Conservation (phyloP, 2,888 invertebrate species). For the Limenitis camilla region DNA sequence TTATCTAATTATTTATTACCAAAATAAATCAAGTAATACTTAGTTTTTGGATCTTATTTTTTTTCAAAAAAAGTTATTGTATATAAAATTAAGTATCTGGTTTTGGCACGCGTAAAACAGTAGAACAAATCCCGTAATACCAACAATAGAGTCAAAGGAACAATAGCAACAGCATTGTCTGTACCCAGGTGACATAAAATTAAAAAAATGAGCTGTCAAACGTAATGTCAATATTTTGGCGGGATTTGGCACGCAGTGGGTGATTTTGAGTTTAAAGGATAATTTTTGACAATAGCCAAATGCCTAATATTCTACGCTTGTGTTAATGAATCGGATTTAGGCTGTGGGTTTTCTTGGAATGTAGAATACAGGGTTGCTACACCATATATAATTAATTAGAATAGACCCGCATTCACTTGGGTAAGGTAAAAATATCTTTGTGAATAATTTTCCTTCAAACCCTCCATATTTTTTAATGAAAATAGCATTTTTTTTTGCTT, state of each 20-base stretch:
- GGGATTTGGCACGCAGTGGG: conserved; percentile 67
- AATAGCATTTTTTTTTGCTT: too few relatives aligned
- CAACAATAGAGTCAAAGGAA: conserved; percentile 22
- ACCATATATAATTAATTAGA: too few relatives aligned
- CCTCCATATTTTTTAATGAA: too few relatives aligned
- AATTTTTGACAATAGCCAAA: conserved; percentile 30
- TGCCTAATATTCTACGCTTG: conserved; percentile 51
- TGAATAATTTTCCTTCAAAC: too few relatives aligned
- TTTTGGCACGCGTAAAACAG: conserved; percentile 26
- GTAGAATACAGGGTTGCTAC: not conserved
- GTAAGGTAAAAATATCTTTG: too few relatives aligned
- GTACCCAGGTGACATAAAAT: conserved; percentile 29
- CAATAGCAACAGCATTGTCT: conserved; percentile 41
- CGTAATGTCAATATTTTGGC: conserved; percentile 46
- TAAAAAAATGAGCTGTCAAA: conserved; percentile 33
- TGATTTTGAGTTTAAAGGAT: conserved; percentile 8
- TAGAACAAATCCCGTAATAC: conserved; percentile 11
- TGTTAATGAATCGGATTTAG: conserved; percentile 52
- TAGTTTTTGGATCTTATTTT: too few relatives aligned
- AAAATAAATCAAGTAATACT: too few relatives aligned
- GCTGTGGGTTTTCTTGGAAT: conserved; percentile 45
- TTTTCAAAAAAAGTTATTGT: too few relatives aligned
- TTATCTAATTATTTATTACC: too few relatives aligned
- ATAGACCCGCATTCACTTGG: too few relatives aligned
- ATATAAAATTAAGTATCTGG: not conserved